Evolutionary conservation across 2,888 invertebrate genomes (phyloP), one percentile per base, ranked within the genome.

Genomic region (Archips xylosteana): DNA sequence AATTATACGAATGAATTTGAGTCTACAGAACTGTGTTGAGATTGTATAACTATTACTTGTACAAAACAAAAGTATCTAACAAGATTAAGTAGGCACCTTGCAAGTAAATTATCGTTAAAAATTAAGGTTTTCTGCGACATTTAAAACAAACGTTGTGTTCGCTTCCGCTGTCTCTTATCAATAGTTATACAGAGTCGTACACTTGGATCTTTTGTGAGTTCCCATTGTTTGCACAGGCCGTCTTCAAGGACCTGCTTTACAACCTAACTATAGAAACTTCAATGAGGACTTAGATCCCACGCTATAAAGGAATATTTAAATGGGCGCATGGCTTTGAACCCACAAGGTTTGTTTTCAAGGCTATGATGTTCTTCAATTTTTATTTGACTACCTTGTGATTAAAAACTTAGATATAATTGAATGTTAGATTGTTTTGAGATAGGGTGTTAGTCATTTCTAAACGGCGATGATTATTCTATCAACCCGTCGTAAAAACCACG

Each of bases 161-260:
- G 64, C 74, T 70, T 12, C 3, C 34, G 70, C 62, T 70, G 32
- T 32, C 51, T 70, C 59, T 51, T 61, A 74, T 79, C 61, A 64
- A 74, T 78, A 67, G 9, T 12, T 65, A 63, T 67, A 51, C 54
- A 61, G 60, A 65, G 66, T 54, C 71, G 70, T 65, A 75, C 77
- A 78, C 83, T 80, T 74, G 77, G 78, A 76, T 78, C 75, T 76
- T 79, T 79, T 79, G 79, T 82, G 79, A 78, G 79, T 71, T 69
- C 71, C 80, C 76, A 84, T 87, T 87, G 86, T 87, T 85, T 83
- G 84, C 79, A 62, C 76, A 70, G 78, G 76, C 78, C 75, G 77
- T 80, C 80, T 74, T 75, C 63, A 72, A 82, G 79, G 79, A 78
- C 76, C 81, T 82, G 80, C 82, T 82, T 82, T 62, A 81, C 82